Base-by-base conservation (phyloP, 2,797 vertebrate genomes). In the Columba guinea region DNA sequence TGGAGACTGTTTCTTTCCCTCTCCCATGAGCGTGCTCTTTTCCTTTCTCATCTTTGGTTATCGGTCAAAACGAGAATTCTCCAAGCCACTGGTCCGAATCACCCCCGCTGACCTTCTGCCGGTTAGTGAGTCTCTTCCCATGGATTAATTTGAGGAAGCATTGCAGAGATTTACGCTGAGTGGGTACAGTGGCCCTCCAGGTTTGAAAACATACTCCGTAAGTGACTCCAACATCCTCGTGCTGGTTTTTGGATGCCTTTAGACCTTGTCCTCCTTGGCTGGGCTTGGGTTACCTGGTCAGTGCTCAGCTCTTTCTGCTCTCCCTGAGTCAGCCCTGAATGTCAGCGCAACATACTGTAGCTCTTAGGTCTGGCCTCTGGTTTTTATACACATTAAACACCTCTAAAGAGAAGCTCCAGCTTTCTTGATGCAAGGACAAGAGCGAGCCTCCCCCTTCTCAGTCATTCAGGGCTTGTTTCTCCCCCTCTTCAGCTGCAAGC, bases 71-170 rank as follows among this genome's bases (percentile, higher is more conserved):
- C 0, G 6, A 83, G 86, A 89, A 74, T 93, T 94, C 90, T 95
- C 60, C 87, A 79, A 84, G 15, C 84, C 92, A 73, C 62, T 94
- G 94, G 73, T 91, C 86, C 89, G 90, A 34, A 94, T 92, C 90
- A 65, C 68, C 86, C 63, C 73, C 0, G 0, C 70, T 82, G 94
- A 90, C 84, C 86, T 89, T 69, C 67, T 88, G 53, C 84, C 0
- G 0, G 34, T 92, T 39, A 60, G 39, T 0, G 4, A 68, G 39
- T 30, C 26, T 56, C 24, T 93, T 97, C 68, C 56, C 39, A 14
- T 60, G 93, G 93, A 93, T 94, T 91, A 73, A 91, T 94, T 84
- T 81, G 69, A 71, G 80, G 49, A 10, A 55, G 28, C 28, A 7
- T n/a, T 0, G 2, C 76, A 68, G 67, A 51, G 69, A 63, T 79